phyloP scores from a whole-genome alignment of 2,888 invertebrate genomes.

The Zaprionus bogoriensis region DNA sequence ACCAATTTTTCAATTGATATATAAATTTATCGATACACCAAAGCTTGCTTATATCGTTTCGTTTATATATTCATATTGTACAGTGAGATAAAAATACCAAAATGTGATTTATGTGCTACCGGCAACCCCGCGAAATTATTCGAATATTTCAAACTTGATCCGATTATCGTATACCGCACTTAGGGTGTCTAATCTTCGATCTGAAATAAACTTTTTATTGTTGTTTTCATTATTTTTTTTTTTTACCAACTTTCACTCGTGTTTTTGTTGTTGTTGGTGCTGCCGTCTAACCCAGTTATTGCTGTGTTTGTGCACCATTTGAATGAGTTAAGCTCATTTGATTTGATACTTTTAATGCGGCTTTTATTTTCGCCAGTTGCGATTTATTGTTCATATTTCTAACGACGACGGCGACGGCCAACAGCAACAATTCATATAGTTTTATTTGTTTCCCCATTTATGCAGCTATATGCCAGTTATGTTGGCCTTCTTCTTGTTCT shows the following conservation, averaged over 20 bases:
- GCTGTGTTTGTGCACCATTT: slow-evolving; percentile 48
- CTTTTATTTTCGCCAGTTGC: slow-evolving; percentile 50
- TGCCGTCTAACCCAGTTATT: slow-evolving; percentile 41
- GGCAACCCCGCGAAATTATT: too few species aligned
- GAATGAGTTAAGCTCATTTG: slow-evolving; percentile 59
- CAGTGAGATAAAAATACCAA: too few species aligned
- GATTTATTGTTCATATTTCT: slow-evolving; percentile 48
- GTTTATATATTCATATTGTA: too few species aligned
- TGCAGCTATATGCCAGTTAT: not conserved
- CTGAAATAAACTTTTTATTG: slow-evolving; percentile 1
- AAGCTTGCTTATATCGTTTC: too few species aligned
- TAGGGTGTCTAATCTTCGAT: slow-evolving; percentile 16
- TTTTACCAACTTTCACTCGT: not conserved
- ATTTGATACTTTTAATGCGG: slow-evolving; percentile 57
- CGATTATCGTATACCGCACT: not conserved
- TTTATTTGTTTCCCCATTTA: slow-evolving; percentile 10
- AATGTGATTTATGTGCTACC: too few species aligned
- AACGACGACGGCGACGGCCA: too few species aligned
- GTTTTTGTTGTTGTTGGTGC: not conserved
- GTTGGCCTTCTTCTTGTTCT: not conserved
- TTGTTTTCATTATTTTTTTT: slow-evolving; percentile 3
- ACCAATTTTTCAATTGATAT: too few species aligned
- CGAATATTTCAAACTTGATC: not conserved
- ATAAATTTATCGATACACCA: too few species aligned
- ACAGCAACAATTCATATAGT: slow-evolving; percentile 35